phyloP scores from a whole-genome alignment of 2,888 invertebrate species.

The Tetrapedia diversipes region DNA sequence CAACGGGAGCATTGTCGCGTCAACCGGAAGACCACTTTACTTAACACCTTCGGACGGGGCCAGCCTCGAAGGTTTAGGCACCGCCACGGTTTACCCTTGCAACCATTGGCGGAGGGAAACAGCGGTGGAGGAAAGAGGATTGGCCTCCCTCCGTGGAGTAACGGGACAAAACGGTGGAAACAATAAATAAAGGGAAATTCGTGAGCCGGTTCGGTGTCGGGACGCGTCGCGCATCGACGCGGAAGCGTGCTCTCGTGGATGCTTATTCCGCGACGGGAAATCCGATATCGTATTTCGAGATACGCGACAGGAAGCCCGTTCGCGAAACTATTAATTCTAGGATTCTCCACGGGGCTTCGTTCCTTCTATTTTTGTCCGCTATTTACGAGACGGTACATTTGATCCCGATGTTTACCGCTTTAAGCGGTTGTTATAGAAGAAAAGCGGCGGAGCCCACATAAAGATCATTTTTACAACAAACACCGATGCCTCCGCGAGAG shows the following conservation, averaged over 20 bases:
- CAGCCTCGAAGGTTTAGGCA: conserved; percentile 32
- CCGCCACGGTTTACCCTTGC: conserved; percentile 25
- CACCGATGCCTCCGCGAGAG: neutral
- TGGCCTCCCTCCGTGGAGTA: conserved; percentile 1
- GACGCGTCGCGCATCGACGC: conserved; percentile 31
- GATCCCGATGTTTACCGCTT: conserved; percentile 26
- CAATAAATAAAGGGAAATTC: conserved; percentile 41
- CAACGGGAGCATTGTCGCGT: conserved; percentile 24
- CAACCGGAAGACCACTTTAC: conserved; percentile 50
- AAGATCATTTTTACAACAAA: conserved; percentile 3
- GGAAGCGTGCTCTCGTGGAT: conserved; percentile 23
- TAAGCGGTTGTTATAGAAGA: neutral
- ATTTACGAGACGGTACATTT: conserved; percentile 7
- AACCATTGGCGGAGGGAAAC: conserved; percentile 16
- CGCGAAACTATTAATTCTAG: conserved; percentile 35
- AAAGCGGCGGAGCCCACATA: neutral
- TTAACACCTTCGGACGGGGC: conserved; percentile 54
- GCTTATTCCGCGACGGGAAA: conserved; percentile 32
- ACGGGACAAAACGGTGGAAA: conserved; percentile 25
- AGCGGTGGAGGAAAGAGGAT: conserved; percentile 43
- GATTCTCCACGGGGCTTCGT: conserved; percentile 1
- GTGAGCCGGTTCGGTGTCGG: neutral
- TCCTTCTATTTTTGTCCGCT: conserved; percentile 1
- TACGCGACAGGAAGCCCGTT: conserved; percentile 21
- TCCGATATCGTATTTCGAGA: conserved; percentile 51